phyloP scores from a whole-genome alignment of 2,888 invertebrate genomes.

The Tipula unca region DNA sequence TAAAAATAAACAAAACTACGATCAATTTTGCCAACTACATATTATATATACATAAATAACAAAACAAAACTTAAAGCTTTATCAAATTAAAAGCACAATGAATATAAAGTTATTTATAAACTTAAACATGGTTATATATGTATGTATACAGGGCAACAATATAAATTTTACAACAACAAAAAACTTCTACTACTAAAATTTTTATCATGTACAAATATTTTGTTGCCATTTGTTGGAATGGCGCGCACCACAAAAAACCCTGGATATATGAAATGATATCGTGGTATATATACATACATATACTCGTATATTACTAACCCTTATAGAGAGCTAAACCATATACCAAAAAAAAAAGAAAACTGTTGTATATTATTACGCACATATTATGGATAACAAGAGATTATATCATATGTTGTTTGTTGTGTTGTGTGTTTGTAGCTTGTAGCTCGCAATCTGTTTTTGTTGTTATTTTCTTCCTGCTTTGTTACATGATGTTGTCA shows the following conservation, averaged over 20 bases:
- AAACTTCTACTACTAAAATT: not conserved
- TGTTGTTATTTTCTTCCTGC: not conserved
- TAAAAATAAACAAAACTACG: not conserved
- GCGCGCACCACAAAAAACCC: not conserved
- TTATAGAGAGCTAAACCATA: not conserved
- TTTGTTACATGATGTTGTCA: not conserved
- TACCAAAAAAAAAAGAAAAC: not conserved
- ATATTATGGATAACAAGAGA: conserved; percentile 14
- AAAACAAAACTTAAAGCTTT: not conserved
- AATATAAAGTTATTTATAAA: not conserved
- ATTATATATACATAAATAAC: not conserved
- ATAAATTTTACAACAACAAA: not conserved
- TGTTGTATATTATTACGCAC: not conserved
- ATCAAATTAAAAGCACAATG: not conserved
- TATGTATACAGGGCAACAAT: not conserved
- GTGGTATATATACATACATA: not conserved
- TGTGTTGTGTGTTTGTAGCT: not conserved
- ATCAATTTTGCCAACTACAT: not conserved
- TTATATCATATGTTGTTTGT: not conserved
- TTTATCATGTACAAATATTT: not conserved
- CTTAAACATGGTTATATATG: not conserved
- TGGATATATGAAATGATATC: not conserved
- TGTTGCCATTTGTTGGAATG: not conserved
- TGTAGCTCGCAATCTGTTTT: not conserved
- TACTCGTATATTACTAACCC: not conserved